Percentiles rank a stretch among this genome's conserved stretches.
These are phyloP conservation scores for Enteromius treurensis DNA, from an alignment of 2,797 vertebrate species.

Conservation along the genomic window DNA sequence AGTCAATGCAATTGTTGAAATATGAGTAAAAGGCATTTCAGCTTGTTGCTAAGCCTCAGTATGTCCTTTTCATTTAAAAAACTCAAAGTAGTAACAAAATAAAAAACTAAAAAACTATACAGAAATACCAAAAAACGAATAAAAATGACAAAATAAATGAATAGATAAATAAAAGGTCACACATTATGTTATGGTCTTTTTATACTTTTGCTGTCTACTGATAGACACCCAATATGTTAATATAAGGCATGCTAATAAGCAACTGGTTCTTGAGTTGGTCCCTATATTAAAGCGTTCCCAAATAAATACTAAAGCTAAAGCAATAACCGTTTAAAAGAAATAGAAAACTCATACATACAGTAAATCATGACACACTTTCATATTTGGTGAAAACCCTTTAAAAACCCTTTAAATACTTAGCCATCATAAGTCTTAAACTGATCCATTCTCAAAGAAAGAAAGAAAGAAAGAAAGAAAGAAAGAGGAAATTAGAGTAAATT, in stretches of 20 bases:
- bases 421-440: not conserved
- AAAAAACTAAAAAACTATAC: not conserved
- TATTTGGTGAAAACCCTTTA: too few species aligned
- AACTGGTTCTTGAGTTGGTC: not conserved
- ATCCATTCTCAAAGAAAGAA: not conserved
- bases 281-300: too few species aligned
- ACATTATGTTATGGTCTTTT: not conserved
- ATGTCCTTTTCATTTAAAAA: not conserved
- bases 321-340: not conserved
- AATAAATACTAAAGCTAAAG: not conserved
- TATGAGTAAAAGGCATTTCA: not conserved
- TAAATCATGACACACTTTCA: not conserved
- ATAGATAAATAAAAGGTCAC: not conserved
- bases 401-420: not conserved
- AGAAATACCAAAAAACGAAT: not conserved
- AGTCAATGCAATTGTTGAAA: not conserved
- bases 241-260: not conserved
- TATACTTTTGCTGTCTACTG: not conserved
- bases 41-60: not conserved
- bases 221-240: not conserved
- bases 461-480: too few species aligned
- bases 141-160: not conserved
- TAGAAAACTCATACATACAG: not conserved
- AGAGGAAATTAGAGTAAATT: not conserved
- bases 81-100: not conserved